Percentiles rank a stretch among this genome's conserved stretches.
Evolutionary conservation across 2,888 invertebrate genomes (phyloP).

Genomic region (Trisateles emortualis): DNA sequence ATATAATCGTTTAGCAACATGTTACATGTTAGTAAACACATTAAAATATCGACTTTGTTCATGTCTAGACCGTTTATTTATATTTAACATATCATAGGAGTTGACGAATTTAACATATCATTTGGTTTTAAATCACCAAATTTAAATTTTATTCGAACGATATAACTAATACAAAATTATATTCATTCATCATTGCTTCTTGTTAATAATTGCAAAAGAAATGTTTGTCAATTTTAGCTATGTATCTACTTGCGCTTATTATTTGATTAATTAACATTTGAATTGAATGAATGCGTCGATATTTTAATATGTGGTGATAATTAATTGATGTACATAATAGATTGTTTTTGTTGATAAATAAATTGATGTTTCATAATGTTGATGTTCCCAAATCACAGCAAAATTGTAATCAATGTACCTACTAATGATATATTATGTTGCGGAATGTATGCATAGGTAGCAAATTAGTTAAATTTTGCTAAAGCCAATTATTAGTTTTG

Average conservation of each 20-base stretch:
- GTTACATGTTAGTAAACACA: constrained; percentile 69
- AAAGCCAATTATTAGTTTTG: constrained; percentile 46
- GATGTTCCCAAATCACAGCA: constrained; percentile 74
- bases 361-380: constrained; percentile 82
- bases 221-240: constrained; percentile 14
- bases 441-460: constrained; percentile 40
- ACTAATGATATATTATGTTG: constrained; percentile 43
- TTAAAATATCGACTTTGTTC: constrained; percentile 76
- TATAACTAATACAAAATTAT: constrained; percentile 6
- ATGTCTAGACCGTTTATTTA: constrained; percentile 45
- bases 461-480: constrained; percentile 40
- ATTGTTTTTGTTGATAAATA: constrained; percentile 80
- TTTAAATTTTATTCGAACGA: constrained; percentile 29
- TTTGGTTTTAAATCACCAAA: constrained; percentile 57
- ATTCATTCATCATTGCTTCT: constrained; percentile 23
- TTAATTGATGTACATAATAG: constrained; percentile 72
- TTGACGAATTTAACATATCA: constrained; percentile 73
- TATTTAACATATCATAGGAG: constrained; percentile 70
- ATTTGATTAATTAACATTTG: constrained; percentile 24
- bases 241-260: constrained; percentile 32
- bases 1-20: constrained; percentile 50
- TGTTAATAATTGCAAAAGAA: constrained; percentile 11
- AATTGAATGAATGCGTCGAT: constrained; percentile 62
- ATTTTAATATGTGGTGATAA: constrained; percentile 70
- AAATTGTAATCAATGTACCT: constrained; percentile 58